A percentile compares a stretch with the other conserved stretches of the same genome.
phyloP scores from a whole-genome alignment of 2,797 vertebrate species.

The Nasua narica region DNA sequence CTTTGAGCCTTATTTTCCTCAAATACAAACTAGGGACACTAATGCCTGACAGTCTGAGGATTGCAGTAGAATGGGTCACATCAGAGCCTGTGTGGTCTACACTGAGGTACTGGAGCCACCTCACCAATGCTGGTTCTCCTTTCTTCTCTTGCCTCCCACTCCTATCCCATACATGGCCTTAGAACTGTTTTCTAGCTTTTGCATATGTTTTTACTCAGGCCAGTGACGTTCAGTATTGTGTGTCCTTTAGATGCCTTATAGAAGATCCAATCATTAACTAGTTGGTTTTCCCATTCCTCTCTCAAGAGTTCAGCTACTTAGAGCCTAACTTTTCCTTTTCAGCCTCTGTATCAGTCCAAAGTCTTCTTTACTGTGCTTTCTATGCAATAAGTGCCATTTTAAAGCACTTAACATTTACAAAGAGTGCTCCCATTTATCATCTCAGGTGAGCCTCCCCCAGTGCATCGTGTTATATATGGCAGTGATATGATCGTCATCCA shows the following conservation, averaged over 20 bases:
- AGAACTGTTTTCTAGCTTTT: neutral
- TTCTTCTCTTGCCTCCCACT: neutral
- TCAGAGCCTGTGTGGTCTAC: fast-evolving
- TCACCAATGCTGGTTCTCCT: neutral
- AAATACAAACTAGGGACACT: neutral
- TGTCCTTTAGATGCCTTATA: neutral
- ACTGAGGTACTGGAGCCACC: neutral
- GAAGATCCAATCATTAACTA: neutral
- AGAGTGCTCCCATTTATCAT: neutral
- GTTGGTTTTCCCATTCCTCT: neutral
- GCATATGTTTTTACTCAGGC: neutral
- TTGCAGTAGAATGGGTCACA: neutral
- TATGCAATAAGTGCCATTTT: neutral
- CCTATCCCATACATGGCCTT: neutral
- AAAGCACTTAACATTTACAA: conserved; percentile 5
- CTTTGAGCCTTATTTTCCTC: neutral
- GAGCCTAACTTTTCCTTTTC: neutral
- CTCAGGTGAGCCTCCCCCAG: neutral
- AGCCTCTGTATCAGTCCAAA: neutral
- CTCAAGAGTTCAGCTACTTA: neutral
- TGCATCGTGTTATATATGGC: neutral
- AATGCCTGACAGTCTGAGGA: neutral
- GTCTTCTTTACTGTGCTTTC: neutral
- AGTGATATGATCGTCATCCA: neutral
- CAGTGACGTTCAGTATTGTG: neutral